Percentiles rank a stretch among this genome's conserved stretches.
These are phyloP conservation scores for Electrophaes corylata DNA, from an alignment of 2,888 invertebrate species.

Conservation along the genomic window DNA sequence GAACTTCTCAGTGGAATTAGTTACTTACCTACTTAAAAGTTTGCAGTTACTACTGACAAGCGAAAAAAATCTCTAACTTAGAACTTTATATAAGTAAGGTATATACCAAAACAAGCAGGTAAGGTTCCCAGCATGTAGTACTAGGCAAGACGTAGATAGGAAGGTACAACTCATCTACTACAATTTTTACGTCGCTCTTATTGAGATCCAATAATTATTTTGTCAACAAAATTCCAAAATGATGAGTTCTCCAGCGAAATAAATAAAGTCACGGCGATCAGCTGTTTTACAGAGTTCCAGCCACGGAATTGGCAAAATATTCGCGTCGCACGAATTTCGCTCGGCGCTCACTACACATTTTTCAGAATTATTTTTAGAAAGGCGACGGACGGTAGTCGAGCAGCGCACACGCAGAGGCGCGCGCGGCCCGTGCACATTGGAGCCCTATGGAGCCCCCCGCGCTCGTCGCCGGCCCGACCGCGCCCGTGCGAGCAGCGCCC, in stretches of 20 bases:
- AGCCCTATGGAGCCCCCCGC: constrained; percentile 78
- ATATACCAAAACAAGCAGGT: too few species aligned
- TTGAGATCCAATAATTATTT: not conserved
- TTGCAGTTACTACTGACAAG: too few species aligned
- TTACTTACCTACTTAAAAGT: too few species aligned
- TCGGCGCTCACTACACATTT: constrained; percentile 72
- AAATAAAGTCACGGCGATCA: constrained; percentile 42
- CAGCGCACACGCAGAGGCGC: constrained; percentile 74
- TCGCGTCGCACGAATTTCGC: constrained; percentile 70
- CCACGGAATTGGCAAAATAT: constrained; percentile 72
- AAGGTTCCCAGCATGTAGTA: too few species aligned
- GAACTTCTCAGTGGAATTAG: too few species aligned
- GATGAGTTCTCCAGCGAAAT: constrained; percentile 30
- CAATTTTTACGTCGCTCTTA: not conserved
- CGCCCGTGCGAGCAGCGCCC: constrained; percentile 65
- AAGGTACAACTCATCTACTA: not conserved
- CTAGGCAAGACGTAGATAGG: not conserved
- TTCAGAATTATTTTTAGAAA: constrained; percentile 82
- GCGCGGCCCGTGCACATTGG: constrained; percentile 76
- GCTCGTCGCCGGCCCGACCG: constrained; percentile 57
- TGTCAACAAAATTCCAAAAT: constrained; percentile 16
- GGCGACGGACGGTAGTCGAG: constrained; percentile 69
- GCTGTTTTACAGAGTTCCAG: constrained; percentile 47
- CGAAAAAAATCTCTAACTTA: too few species aligned
- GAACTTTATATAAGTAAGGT: too few species aligned